Evolutionary conservation across 2,113 vertebrate genomes (phyloP).

Genomic region (Isichthys henryi): DNA sequence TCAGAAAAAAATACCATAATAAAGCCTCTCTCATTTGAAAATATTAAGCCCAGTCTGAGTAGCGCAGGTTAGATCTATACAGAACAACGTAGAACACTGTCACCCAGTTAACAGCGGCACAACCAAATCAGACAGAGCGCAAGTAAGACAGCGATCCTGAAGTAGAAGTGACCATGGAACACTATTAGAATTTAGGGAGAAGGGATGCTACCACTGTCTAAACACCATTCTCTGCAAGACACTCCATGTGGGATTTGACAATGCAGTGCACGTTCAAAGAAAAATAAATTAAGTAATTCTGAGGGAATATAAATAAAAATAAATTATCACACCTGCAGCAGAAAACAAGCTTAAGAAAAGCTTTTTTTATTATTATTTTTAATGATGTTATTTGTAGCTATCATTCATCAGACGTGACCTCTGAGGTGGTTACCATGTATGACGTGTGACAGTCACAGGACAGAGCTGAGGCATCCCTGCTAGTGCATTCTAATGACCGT

Average conservation of each 20-base stretch:
- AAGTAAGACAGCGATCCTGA: constrained; percentile 2
- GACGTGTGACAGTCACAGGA: neutral
- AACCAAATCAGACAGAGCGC: constrained; percentile 20
- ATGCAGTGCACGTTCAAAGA: constrained; percentile 29
- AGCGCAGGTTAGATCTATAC: constrained; percentile 49
- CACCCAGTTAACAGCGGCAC: neutral
- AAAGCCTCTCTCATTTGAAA: constrained; percentile 39
- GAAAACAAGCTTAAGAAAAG: neutral
- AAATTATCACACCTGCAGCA: constrained; percentile 19
- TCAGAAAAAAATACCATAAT: constrained; percentile 40
- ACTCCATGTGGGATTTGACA: constrained; percentile 35
- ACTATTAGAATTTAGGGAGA: neutral
- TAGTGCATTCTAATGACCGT: neutral
- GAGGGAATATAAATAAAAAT: constrained; percentile 23
- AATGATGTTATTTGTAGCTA: neutral
- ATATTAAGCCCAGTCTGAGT: constrained; percentile 46
- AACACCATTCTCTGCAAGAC: constrained; percentile 7
- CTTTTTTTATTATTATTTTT: neutral
- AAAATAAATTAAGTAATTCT: constrained; percentile 11
- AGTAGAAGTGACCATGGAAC: neutral
- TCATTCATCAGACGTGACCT: neutral
- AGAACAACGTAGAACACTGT: neutral
- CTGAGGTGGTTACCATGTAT: neutral
- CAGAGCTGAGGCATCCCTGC: neutral
- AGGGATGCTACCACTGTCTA: neutral